phyloP scores from a whole-genome alignment of 2,797 vertebrate genomes.

The Rhinichthys osculus region DNA sequence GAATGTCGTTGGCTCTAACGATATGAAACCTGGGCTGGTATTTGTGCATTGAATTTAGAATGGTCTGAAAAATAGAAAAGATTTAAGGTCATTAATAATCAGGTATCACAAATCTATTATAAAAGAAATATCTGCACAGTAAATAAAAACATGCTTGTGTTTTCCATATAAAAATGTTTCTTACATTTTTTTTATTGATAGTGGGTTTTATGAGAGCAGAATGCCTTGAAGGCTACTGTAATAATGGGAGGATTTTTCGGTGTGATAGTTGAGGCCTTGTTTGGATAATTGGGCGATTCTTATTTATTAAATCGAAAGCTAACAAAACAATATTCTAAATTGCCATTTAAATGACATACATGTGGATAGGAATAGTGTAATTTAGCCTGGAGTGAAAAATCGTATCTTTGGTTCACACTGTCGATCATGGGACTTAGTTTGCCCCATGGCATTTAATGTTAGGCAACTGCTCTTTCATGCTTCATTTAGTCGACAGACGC shows the following conservation, averaged over 20 bases:
- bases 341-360: background rate
- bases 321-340: background rate
- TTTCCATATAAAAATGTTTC: background rate
- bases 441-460: constrained; percentile 43
- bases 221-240: background rate
- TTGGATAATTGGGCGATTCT: background rate
- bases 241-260: background rate
- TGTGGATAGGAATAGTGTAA: background rate
- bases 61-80: constrained; percentile 81
- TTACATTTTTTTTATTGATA: background rate
- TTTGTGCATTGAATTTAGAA: constrained; percentile 98
- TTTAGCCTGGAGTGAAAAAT: background rate
- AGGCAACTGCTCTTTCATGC: constrained; percentile 39
- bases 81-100: background rate
- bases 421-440: constrained; percentile 35
- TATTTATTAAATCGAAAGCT: background rate
- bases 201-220: background rate
- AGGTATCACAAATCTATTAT: too few species aligned
- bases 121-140: background rate
- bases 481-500: constrained; percentile 52
- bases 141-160: background rate
- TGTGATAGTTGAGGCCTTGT: background rate
- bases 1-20: constrained; percentile 92
- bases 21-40: constrained; percentile 97
- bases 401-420: background rate